Evolutionary conservation across 2,888 invertebrate genomes (phyloP).

Genomic region (Scotopteryx bipunctaria): DNA sequence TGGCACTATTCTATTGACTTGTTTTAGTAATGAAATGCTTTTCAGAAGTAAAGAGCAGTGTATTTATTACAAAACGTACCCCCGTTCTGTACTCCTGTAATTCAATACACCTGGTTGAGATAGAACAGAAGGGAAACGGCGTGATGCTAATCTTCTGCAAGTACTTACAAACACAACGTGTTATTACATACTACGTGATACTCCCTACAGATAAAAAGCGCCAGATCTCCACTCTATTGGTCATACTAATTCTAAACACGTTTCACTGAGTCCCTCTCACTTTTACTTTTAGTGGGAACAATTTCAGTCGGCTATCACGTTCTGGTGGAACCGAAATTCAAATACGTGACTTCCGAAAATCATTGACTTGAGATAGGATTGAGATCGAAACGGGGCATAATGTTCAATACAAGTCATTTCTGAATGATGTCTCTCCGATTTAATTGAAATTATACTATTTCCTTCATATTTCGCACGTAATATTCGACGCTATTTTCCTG

Average conservation of each 20-base stretch:
- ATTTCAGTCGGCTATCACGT: slow-evolving; percentile 22
- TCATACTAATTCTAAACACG: slow-evolving; percentile 24
- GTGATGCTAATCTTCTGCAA: background rate
- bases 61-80: no score
- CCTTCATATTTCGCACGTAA: background rate
- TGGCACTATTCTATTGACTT: no score
- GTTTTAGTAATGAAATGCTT: no score
- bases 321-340: slow-evolving; percentile 23
- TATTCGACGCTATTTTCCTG: no score
- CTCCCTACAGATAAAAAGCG: slow-evolving; percentile 3
- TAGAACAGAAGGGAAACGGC: no score
- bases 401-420: slow-evolving; percentile 2
- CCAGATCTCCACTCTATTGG: background rate
- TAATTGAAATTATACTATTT: slow-evolving; percentile 3
- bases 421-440: background rate
- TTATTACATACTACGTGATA: no score
- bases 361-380: slow-evolving; percentile 13
- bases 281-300: slow-evolving; percentile 26
- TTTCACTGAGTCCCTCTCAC: slow-evolving; percentile 13
- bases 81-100: no score
- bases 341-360: slow-evolving; percentile 22
- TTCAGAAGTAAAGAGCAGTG: no score
- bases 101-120: no score
- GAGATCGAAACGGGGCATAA: background rate
- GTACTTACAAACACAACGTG: background rate